Percentiles rank a stretch among this genome's conserved stretches.
Conservation (phyloP, 2,888 invertebrate species). For the Tachystola acroxantha region DNA sequence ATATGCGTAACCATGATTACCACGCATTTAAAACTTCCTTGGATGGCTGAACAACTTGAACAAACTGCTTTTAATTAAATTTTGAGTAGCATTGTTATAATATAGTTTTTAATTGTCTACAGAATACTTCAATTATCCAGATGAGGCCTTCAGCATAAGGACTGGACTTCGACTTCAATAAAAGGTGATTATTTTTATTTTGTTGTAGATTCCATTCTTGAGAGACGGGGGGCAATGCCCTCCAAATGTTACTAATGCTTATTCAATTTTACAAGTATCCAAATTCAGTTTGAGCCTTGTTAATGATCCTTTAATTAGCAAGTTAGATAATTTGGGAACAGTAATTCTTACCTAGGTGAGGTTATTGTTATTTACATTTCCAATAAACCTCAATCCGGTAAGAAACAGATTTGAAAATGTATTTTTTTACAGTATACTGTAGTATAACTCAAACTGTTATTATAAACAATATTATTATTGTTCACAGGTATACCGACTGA, state of each 20-base stretch:
- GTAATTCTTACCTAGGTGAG: constrained; percentile 69
- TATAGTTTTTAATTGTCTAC: constrained; percentile 3
- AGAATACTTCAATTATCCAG: neutral
- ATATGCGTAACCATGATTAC: constrained; percentile 76
- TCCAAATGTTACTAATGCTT: too few relatives aligned
- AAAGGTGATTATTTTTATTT: constrained; percentile 15
- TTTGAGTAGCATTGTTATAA: neutral
- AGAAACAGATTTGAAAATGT: constrained; percentile 36
- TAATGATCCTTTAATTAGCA: constrained; percentile 35
- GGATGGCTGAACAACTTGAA: constrained; percentile 62
- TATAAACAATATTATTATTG: neutral
- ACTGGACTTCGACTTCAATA: too few relatives aligned
- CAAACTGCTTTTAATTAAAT: neutral
- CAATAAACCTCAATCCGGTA: constrained; percentile 72
- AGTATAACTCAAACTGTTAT: too few relatives aligned
- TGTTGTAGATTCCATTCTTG: constrained; percentile 5
- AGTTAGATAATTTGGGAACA: constrained; percentile 55
- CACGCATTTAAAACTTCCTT: constrained; percentile 76
- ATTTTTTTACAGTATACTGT: too few relatives aligned
- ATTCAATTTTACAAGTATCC: too few relatives aligned
- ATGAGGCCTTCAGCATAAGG: too few relatives aligned
- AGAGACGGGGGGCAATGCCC: too few relatives aligned
- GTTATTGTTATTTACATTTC: constrained; percentile 53
- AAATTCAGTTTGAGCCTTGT: constrained; percentile 39
- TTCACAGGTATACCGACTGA: neutral